These are phyloP conservation scores for Piaya cayana DNA, from an alignment of 2,113 vertebrate genomes.

Conservation along the genomic window DNA sequence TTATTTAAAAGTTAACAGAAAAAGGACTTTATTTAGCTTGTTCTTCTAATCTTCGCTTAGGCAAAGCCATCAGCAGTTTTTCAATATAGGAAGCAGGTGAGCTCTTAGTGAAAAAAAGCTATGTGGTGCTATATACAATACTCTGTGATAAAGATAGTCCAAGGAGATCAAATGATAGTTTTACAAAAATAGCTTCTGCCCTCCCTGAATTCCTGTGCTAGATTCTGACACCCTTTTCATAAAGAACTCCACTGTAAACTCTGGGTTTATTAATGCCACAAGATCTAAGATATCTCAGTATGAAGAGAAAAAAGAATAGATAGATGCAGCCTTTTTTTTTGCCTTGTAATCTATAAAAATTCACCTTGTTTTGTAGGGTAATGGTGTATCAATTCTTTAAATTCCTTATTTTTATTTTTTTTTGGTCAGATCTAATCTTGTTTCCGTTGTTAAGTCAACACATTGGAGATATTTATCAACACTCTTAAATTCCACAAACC, in stretches of 20 bases:
- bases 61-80: not conserved
- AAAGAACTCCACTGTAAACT: not conserved
- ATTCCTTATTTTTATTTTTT: not conserved
- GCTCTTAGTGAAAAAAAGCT: not conserved
- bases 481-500: not conserved
- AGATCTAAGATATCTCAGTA: not conserved
- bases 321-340: not conserved
- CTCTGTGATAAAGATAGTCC: slow-evolving; percentile 27
- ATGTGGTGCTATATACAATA: not conserved
- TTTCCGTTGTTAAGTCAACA: not conserved
- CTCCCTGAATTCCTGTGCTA: not conserved
- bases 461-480: not conserved
- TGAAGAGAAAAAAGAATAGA: not conserved
- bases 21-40: not conserved
- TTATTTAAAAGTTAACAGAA: not conserved
- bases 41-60: not conserved
- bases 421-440: not conserved
- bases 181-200: slow-evolving; percentile 17
- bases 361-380: not conserved
- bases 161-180: slow-evolving; percentile 3
- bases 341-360: not conserved
- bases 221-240: not conserved
- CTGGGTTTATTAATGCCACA: not conserved
- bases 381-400: not conserved
- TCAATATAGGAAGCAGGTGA: not conserved